phyloP scores from a whole-genome alignment of 2,888 invertebrate genomes.

The Agonopterix arenella region DNA sequence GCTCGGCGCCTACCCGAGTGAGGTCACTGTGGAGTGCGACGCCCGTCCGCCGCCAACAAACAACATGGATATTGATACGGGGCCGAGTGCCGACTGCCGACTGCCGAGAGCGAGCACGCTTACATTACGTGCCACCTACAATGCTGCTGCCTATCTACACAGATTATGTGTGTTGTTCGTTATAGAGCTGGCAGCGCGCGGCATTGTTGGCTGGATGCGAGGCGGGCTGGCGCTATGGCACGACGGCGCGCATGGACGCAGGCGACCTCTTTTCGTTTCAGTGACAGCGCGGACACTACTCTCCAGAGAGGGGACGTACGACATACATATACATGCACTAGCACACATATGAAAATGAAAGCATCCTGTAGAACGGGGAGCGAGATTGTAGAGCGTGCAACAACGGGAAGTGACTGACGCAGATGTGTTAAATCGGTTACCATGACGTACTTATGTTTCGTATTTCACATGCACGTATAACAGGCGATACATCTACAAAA shows the following conservation, averaged over 20 bases:
- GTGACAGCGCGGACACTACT: slow-evolving; percentile 44
- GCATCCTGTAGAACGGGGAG: slow-evolving; percentile 12
- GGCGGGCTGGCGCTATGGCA: slow-evolving; percentile 19
- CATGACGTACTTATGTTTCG: not conserved
- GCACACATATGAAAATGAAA: slow-evolving; percentile 17
- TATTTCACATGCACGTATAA: not conserved
- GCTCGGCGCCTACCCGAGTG: slow-evolving; percentile 46
- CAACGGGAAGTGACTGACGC: not conserved
- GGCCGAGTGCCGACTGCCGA: slow-evolving; percentile 24
- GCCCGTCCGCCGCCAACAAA: slow-evolving; percentile 38
- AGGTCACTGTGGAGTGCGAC: slow-evolving; percentile 56
- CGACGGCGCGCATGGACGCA: slow-evolving; percentile 43
- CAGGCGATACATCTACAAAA: not conserved
- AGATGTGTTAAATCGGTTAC: too few relatives aligned
- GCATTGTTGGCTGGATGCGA: slow-evolving; percentile 56
- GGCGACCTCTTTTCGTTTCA: slow-evolving; percentile 70
- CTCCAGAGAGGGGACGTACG: slow-evolving; percentile 27
- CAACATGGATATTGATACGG: slow-evolving; percentile 48
- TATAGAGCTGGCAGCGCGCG: slow-evolving; percentile 41
- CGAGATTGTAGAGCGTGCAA: too few relatives aligned
- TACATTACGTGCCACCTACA: slow-evolving; percentile 63
- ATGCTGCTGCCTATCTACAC: slow-evolving; percentile 42
- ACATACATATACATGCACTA: too few relatives aligned
- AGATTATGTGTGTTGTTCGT: slow-evolving; percentile 49
- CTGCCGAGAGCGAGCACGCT: slow-evolving; percentile 50